Conservation (phyloP, 2,797 vertebrate species). For the Poliocrania exsul region DNA sequence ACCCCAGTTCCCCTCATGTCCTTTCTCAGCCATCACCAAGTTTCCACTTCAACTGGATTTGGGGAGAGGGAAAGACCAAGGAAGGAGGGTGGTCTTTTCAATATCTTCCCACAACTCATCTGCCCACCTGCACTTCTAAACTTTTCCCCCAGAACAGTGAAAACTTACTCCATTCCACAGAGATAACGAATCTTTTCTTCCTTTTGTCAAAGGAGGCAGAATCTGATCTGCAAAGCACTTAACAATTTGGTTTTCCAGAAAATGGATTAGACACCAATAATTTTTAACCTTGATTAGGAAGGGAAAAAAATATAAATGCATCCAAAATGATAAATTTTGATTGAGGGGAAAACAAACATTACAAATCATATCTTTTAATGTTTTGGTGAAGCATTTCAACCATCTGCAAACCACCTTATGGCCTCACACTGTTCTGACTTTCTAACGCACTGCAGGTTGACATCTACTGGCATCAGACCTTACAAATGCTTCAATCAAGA, state of each 20-base stretch:
- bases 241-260: background rate
- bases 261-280: background rate
- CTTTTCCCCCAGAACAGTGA: background rate
- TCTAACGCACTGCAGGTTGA: background rate
- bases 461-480: constrained; percentile 11
- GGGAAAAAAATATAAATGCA: background rate
- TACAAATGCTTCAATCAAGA: constrained; percentile 36
- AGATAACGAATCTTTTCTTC: background rate
- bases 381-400: constrained; percentile 2
- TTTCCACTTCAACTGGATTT: background rate
- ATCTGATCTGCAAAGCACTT: background rate
- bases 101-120: background rate
- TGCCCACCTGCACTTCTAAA: background rate
- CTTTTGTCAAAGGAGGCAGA: background rate
- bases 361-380: background rate
- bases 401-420: constrained; percentile 37
- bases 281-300: background rate
- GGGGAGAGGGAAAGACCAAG: background rate
- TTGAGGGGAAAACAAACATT: background rate
- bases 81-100: background rate
- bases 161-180: background rate
- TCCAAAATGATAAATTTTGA: background rate
- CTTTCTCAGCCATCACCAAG: background rate
- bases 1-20: background rate
- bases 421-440: constrained; percentile 37